phyloP scores from a whole-genome alignment of 2,888 invertebrate species.

The Polymixis lichenea region DNA sequence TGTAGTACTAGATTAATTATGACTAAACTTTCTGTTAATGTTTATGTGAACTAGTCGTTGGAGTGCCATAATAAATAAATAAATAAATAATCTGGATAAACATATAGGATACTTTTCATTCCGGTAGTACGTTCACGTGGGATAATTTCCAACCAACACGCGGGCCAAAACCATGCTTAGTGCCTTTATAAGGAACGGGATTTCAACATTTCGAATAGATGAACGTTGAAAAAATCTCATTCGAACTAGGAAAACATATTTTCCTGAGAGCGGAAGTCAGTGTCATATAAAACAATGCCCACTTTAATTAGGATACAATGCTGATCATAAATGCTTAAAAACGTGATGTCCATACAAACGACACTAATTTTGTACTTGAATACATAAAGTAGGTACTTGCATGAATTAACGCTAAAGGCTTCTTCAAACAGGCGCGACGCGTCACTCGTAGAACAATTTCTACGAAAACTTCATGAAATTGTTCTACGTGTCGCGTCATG shows the following conservation, averaged over 20 bases:
- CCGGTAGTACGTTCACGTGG: no score
- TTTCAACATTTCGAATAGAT: not conserved
- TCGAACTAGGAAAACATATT: not conserved
- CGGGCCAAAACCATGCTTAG: not conserved
- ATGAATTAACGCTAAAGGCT: not conserved
- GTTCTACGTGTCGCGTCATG: no score
- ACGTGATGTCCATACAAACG: conserved; percentile 41
- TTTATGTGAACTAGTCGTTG: no score
- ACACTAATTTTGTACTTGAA: conserved; percentile 28
- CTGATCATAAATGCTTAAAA: not conserved
- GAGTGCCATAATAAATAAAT: no score
- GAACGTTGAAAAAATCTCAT: not conserved
- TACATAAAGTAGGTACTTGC: not conserved
- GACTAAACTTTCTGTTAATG: no score
- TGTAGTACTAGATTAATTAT: no score
- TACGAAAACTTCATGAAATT: no score
- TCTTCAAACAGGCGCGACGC: no score
- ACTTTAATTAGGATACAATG: conserved; percentile 40
- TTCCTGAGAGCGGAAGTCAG: not conserved
- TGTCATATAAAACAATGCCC: conserved; percentile 27
- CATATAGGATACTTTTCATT: no score
- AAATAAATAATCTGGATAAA: no score
- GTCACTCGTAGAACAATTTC: no score
- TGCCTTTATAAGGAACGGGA: not conserved
- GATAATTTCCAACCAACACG: no score